Base-by-base conservation (phyloP, 2,113 vertebrate species). In the Cryptomyrus ogoouensis region DNA sequence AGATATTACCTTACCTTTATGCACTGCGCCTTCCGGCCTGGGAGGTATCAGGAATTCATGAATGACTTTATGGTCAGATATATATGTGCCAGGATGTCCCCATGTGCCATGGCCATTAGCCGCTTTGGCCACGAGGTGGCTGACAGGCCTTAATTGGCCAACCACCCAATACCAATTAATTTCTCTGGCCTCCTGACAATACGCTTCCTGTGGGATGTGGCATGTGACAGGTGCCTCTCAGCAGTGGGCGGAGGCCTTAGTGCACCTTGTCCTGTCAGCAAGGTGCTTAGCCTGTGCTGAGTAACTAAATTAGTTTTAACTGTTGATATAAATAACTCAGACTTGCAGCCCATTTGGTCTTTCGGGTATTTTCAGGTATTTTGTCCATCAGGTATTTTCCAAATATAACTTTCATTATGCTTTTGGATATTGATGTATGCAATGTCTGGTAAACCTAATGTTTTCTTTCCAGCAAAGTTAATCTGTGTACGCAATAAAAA, bases 401-500 rank as follows among this genome's bases (percentile, higher is more conserved):
- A n/a, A 27, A 47, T 85, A 15, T 42, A 80, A 39, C 42, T 12
- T 85, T 85, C 47, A 24, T 39, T 53, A 87, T 83, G 46, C 31
- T 24, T 77, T 44, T 49, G 44, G 13, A n/a, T 77, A 80, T 49
- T 50, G 27, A 89, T 47, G 52, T 8, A 89, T 27, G 7, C 87
- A 88, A 15, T 62, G 31, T 88, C 19, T 42, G 17, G 19, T 21
- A 88, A 62, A 86, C 46, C 62, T 52, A n/a, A 80, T 24, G 47
- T 52, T 52, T 50, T 77, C 35, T 47, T 44, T 87, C 6, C 2
- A 66, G 90, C 44, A 87, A 35, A 86, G 70, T 52, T 52, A 89
- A 89, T 88, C 83, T 90, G 39, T 90, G 83, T 49, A 74, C 49
- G n/a, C 21, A 35, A 80, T 89, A 89, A 89, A 89, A 53, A 39